Conservation (phyloP, 2,113 vertebrate species). For the Platichthys stellatus region DNA sequence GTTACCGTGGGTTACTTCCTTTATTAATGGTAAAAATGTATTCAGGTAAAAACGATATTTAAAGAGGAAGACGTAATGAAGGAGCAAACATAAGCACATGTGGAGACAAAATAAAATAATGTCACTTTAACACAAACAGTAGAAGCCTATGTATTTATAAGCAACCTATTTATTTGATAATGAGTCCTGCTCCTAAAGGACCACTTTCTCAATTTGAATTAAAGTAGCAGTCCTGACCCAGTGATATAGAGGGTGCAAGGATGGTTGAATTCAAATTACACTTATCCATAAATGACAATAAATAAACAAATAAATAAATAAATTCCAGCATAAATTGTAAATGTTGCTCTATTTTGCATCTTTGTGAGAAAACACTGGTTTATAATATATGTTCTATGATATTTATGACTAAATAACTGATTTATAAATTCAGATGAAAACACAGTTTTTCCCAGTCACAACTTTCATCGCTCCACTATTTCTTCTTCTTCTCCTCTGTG, state of each 20-base stretch:
- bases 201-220: neutral
- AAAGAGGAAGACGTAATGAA: slow-evolving; percentile 24
- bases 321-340: neutral
- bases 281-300: neutral
- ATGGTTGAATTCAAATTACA: neutral
- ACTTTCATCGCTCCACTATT: slow-evolving; percentile 58
- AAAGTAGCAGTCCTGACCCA: neutral
- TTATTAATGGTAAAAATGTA: neutral
- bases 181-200: neutral
- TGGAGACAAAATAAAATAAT: neutral
- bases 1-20: neutral
- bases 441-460: slow-evolving; percentile 33
- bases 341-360: neutral
- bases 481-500: slow-evolving; percentile 97
- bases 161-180: neutral
- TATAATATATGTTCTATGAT: neutral
- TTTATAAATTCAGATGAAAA: slow-evolving; percentile 19
- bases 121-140: too few species aligned
- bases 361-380: neutral
- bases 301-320: neutral
- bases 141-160: too few species aligned
- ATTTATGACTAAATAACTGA: slow-evolving; percentile 1
- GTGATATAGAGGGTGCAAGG: neutral
- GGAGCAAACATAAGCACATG: slow-evolving; percentile 1
- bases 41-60: neutral